These are phyloP conservation scores for Andrena bucephala DNA, from an alignment of 2,888 invertebrate genomes.

Conservation along the genomic window DNA sequence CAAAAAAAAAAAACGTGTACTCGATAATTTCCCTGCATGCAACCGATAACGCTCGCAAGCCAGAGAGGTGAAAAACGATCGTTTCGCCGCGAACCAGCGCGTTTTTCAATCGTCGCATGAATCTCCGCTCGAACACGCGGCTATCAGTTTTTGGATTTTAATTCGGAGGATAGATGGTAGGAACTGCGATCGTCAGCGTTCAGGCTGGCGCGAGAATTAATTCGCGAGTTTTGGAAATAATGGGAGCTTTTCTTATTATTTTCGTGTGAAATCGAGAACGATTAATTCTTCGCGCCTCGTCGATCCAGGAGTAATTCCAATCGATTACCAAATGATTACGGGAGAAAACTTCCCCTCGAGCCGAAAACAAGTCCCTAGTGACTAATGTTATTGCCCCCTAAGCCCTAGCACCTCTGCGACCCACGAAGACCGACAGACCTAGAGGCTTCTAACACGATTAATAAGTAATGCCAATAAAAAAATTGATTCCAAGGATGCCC, in stretches of 20 bases:
- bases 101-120: not conserved
- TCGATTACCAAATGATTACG: slow-evolving; percentile 56
- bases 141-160: slow-evolving; percentile 1
- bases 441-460: not conserved
- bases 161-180: not conserved
- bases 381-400: slow-evolving; percentile 62
- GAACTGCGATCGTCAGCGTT: not conserved
- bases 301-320: slow-evolving; percentile 59
- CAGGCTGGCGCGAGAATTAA: not conserved
- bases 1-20: not conserved
- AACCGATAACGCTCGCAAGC: slow-evolving; percentile 6
- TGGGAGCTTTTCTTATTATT: too few relatives aligned
- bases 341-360: not conserved
- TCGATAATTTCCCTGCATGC: slow-evolving; percentile 26
- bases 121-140: not conserved
- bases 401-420: slow-evolving; percentile 61
- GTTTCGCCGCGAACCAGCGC: not conserved
- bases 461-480: slow-evolving; percentile 4
- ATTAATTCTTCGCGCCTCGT: not conserved
- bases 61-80: slow-evolving; percentile 13
- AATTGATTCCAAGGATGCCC: slow-evolving; percentile 3
- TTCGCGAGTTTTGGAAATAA: not conserved
- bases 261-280: not conserved
- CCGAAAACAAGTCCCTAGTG: slow-evolving; percentile 36
- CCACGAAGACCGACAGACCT: slow-evolving; percentile 24